phyloP scores from a whole-genome alignment of 2,113 vertebrate genomes.

The Aplodontia rufa region DNA sequence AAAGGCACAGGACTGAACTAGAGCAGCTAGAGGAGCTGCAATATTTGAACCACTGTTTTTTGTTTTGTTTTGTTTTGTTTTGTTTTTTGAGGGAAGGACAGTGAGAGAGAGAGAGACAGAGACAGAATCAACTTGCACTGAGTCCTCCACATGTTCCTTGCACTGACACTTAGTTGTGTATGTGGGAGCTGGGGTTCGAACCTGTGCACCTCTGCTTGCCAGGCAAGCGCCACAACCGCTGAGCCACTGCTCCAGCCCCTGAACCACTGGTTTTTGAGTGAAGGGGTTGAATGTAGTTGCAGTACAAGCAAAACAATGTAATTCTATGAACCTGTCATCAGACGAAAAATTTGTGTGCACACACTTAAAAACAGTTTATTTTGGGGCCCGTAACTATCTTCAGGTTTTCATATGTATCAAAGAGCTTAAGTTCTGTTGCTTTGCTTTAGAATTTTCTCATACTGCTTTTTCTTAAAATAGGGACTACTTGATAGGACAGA shows the following conservation, averaged over 20 bases:
- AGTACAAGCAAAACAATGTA: not conserved
- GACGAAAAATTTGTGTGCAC: not conserved
- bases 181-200: too few relatives aligned
- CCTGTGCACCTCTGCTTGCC: too few relatives aligned
- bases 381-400: not conserved
- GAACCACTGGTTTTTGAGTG: not conserved
- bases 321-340: not conserved
- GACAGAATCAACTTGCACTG: too few relatives aligned
- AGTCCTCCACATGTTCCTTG: too few relatives aligned
- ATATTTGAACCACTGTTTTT: not conserved
- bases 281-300: not conserved
- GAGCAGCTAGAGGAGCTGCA: not conserved
- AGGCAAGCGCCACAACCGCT: too few relatives aligned
- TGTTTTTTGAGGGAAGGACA: too few relatives aligned
- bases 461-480: constrained; percentile 18
- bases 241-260: too few relatives aligned
- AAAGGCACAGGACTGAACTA: not conserved
- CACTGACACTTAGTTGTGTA: too few relatives aligned
- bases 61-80: too few relatives aligned
- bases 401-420: not conserved
- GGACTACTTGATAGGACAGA: not conserved
- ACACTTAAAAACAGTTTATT: not conserved
- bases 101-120: too few relatives aligned
- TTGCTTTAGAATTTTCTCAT: constrained; percentile 32
- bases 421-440: not conserved